Base-by-base conservation (phyloP, 2,113 vertebrate genomes). In the Typhlomys cinereus region DNA sequence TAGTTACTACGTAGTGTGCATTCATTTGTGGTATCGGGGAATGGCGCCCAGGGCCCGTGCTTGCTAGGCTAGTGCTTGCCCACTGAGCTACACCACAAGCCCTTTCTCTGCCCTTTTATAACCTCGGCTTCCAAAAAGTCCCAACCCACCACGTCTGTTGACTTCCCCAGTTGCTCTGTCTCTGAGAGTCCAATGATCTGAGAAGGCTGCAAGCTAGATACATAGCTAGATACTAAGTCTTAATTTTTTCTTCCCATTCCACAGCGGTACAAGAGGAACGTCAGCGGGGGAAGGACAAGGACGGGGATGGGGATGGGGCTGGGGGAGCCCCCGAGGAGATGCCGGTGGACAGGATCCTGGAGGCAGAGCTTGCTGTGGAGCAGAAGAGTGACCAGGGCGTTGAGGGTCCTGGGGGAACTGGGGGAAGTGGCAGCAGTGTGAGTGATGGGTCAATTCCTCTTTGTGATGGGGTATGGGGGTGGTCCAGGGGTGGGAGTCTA, bases 341-440 rank as follows among this genome's bases (percentile, higher is more conserved):
- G 99, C 99, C 99, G 0, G 99, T 99, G 95, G 99, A 99, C 97
- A 99, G 99, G 97, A 99, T 99, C 92, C 95, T 99, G 96, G 99
- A 99, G 78, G 99, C 99, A 0, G 99, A 99, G 93, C 97, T 99
- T 96, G 99, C 99, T 0, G 99, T 99, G 78, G 99, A 99, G 91
- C 99, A 99, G 97, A 99, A 99, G 96, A 99, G 98, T 0, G 99
- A 99, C 97, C 98, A 99, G 93, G 98, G 98, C 74, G 97, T 99
- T 0, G 99, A 99, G 93, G 98, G 98, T 36, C 98, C 98, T 66
- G 98, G 98, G 54, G 98, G 97, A 4, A 97, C 97, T 27, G 98
- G 98, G 81, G 99, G 98, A 94, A 98, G 99, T 92, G 99, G 99
- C 97, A 99, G 98, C 97, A 96, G 96, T 27, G 96, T 95, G 94